A percentile compares a stretch with the other conserved stretches of the same genome.
These are phyloP conservation scores for Corbicula japonica DNA, from an alignment of 2,888 invertebrate genomes.

Conservation along the genomic window DNA sequence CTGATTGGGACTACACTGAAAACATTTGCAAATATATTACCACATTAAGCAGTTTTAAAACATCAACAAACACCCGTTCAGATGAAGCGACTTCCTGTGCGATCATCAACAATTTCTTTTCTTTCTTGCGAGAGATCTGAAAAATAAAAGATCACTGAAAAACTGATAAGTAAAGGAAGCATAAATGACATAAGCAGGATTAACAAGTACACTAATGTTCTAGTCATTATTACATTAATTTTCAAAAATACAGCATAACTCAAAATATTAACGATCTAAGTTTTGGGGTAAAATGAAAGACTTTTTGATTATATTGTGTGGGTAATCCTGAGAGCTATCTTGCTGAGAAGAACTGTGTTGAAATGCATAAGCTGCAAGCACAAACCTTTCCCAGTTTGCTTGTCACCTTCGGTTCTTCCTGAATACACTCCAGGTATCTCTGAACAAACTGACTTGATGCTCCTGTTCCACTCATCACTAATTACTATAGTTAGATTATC, in stretches of 20 bases:
- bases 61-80: conserved; percentile 88
- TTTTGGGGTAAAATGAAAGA: too few species aligned
- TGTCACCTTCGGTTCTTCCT: background rate
- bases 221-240: too few species aligned
- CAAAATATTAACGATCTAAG: too few species aligned
- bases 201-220: background rate
- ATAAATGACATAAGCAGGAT: background rate
- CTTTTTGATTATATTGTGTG: too few species aligned
- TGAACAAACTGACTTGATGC: conserved; percentile 6
- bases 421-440: conserved; percentile 20
- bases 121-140: conserved; percentile 75
- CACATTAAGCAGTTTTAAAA: conserved; percentile 88
- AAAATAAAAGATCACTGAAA: conserved; percentile 40
- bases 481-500: too few species aligned
- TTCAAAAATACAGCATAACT: too few species aligned
- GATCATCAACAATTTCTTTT: conserved; percentile 87
- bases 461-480: too few species aligned
- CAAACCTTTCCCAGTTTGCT: conserved; percentile 24
- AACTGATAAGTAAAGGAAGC: conserved; percentile 6
- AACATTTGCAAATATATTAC: too few species aligned
- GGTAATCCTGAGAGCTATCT: too few species aligned
- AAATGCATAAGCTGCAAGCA: too few species aligned
- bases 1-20: too few species aligned
- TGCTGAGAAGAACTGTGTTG: too few species aligned
- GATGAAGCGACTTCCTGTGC: conserved; percentile 88